Conservation (phyloP, 2,113 vertebrate species). For the Podarcis muralis region DNA sequence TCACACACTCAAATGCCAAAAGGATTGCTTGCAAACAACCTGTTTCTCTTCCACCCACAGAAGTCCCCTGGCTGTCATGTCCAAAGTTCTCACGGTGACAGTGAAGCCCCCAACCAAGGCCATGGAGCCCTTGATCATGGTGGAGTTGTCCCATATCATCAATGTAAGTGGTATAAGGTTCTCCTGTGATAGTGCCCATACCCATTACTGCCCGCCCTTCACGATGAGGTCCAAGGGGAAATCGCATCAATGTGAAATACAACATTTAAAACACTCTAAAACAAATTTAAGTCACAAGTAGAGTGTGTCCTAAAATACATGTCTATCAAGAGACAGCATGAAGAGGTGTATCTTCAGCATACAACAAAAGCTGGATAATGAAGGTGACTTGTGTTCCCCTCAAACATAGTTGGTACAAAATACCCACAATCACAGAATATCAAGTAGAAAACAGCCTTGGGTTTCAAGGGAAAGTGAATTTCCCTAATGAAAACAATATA, state of each 20-base stretch:
- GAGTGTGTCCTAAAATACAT: neutral
- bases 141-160: slow-evolving; percentile 91
- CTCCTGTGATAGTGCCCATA: too few species aligned
- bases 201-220: too few species aligned
- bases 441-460: neutral
- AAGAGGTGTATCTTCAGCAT: too few species aligned
- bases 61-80: slow-evolving; percentile 88
- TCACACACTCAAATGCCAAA: neutral
- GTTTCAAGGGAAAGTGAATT: neutral
- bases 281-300: neutral
- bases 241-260: too few species aligned
- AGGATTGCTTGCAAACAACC: neutral
- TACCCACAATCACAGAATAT: neutral
- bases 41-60: slow-evolving; percentile 63
- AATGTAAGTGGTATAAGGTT: slow-evolving; percentile 81
- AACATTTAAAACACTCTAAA: neutral
- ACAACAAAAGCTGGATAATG: too few species aligned
- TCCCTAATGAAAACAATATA: neutral
- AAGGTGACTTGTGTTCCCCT: neutral
- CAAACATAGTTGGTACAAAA: neutral
- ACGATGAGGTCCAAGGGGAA: too few species aligned
- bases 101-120: slow-evolving; percentile 89
- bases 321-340: too few species aligned
- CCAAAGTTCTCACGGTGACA: slow-evolving; percentile 92
- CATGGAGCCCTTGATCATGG: slow-evolving; percentile 88